Evolutionary conservation across 2,797 vertebrate species (phyloP).

Genomic region (Peromyscus melanophrys): DNA sequence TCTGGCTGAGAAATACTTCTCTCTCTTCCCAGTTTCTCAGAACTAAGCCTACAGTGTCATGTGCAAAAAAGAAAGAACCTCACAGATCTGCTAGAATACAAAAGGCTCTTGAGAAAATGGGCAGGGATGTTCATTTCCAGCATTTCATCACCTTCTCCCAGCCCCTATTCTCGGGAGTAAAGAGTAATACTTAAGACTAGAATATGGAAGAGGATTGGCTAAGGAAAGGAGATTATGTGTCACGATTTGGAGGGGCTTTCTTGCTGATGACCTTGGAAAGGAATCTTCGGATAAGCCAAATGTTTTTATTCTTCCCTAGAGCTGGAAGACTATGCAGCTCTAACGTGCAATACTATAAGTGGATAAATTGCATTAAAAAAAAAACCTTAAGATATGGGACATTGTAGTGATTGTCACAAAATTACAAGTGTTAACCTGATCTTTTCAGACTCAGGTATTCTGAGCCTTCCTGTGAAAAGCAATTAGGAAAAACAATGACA

Average conservation of each 20-base stretch:
- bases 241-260: slow-evolving; percentile 69
- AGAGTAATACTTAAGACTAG: slow-evolving; percentile 29
- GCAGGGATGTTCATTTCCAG: slow-evolving; percentile 58
- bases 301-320: slow-evolving; percentile 70
- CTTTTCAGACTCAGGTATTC: slow-evolving; percentile 74
- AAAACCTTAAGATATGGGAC: slow-evolving; percentile 50
- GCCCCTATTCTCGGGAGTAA: neutral
- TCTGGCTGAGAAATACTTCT: slow-evolving; percentile 71
- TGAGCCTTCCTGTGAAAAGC: slow-evolving; percentile 63
- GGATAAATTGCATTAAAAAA: slow-evolving; percentile 45
- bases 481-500: slow-evolving; percentile 63
- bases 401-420: slow-evolving; percentile 85
- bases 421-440: slow-evolving; percentile 72
- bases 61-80: slow-evolving; percentile 46
- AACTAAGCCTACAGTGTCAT: slow-evolving; percentile 62
- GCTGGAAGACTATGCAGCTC: slow-evolving; percentile 52
- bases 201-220: slow-evolving; percentile 65
- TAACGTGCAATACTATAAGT: slow-evolving; percentile 68
- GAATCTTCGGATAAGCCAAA: slow-evolving; percentile 68
- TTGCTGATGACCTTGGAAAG: slow-evolving; percentile 72
- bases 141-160: slow-evolving; percentile 37
- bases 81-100: slow-evolving; percentile 62
- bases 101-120: slow-evolving; percentile 74
- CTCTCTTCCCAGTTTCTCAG: slow-evolving; percentile 65
- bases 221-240: slow-evolving; percentile 63